Evolutionary conservation across 2,797 vertebrate genomes (phyloP).

Genomic region (Pipistrellus pipistrellus): DNA sequence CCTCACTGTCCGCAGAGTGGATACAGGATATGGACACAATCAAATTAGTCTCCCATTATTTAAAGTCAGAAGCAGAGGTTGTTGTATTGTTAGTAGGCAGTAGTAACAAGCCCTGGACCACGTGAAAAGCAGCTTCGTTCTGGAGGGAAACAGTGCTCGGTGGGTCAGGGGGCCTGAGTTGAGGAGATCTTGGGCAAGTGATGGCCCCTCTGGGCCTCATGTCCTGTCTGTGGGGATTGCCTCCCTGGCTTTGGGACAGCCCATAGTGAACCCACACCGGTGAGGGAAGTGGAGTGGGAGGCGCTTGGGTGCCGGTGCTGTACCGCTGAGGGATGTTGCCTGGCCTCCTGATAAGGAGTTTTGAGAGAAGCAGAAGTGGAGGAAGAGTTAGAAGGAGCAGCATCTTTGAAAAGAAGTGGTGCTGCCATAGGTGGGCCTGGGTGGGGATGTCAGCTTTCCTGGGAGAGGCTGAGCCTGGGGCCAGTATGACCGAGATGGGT

Average conservation of each 20-base stretch:
- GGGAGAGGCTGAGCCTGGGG: not conserved
- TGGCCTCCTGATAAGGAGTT: not conserved
- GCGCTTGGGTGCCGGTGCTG: not conserved
- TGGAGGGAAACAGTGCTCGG: not conserved
- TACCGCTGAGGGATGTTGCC: not conserved
- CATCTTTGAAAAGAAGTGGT: not conserved
- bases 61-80: not conserved
- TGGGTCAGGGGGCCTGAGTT: not conserved
- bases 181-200: not conserved
- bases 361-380: not conserved
- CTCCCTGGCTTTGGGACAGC: not conserved
- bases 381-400: not conserved
- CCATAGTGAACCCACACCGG: too few relatives aligned
- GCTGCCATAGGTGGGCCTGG: too few relatives aligned
- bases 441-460: not conserved
- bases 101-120: not conserved
- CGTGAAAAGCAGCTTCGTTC: not conserved
- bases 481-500: not conserved
- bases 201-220: not conserved
- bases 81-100: not conserved
- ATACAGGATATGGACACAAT: not conserved
- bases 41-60: not conserved
- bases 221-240: not conserved
- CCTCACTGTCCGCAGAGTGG: not conserved
- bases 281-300: not conserved